phyloP scores from a whole-genome alignment of 2,888 invertebrate genomes.

The Caradrina clavipalpis region DNA sequence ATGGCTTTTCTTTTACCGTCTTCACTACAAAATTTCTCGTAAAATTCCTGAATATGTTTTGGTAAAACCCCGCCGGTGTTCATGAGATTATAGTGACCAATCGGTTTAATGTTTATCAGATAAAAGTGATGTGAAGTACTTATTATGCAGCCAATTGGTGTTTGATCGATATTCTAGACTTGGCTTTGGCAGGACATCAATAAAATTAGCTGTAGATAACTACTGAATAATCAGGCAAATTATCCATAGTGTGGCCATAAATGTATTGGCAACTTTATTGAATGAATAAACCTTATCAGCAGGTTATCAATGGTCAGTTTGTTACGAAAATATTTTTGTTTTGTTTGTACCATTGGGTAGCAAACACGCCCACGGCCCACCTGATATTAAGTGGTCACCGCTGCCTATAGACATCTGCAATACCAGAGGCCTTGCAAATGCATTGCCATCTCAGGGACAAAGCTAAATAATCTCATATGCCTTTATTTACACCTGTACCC shows the following conservation, averaged over 20 bases:
- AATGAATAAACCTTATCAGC: not conserved
- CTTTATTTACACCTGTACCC: too few species aligned
- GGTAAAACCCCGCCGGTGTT: conserved; percentile 74
- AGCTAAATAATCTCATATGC: too few species aligned
- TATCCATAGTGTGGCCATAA: not conserved
- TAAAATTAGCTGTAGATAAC: conserved; percentile 16
- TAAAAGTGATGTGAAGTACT: conserved; percentile 72
- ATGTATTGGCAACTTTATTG: not conserved
- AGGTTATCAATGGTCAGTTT: too few species aligned
- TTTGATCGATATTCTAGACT: conserved; percentile 76
- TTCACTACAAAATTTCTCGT: conserved; percentile 26
- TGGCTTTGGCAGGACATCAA: conserved; percentile 54
- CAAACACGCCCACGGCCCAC: too few species aligned
- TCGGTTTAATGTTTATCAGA: conserved; percentile 82
- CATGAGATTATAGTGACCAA: conserved; percentile 78
- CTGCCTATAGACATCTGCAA: too few species aligned
- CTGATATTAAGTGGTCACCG: too few species aligned
- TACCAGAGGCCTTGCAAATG: too few species aligned
- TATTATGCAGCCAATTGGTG: conserved; percentile 67
- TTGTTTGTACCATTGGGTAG: too few species aligned
- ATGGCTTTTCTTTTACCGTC: conserved; percentile 24
- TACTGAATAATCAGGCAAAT: conserved; percentile 12
- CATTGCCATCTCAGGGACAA: too few species aligned
- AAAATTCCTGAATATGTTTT: conserved; percentile 65
- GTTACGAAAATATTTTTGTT: too few species aligned